Evolutionary conservation across 2,888 invertebrate genomes (phyloP), one percentile per base, ranked within the genome.

Genomic region (Dicyrtoma fusca): DNA sequence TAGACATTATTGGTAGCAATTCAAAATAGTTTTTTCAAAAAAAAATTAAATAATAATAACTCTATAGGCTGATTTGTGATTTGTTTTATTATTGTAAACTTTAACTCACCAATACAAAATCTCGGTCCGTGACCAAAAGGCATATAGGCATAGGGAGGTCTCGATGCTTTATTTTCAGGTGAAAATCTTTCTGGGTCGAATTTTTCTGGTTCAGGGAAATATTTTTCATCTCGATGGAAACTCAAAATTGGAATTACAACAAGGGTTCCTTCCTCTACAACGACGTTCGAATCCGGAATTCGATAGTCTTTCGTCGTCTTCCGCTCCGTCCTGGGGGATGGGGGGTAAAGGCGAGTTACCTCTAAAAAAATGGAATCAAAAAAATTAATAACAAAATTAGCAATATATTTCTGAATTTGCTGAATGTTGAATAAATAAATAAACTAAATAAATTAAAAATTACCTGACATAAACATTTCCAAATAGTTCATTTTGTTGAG

Each of bases 391-490:
- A n/a, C n/a, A n/a, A 8, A 25, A 25, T 61, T 61, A 13, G 34
- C 34, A 5, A n/a, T 34, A 34, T 34, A 34, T 34, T 34, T 34
- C n/a, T n/a, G n/a, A n/a, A n/a, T n/a, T n/a, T n/a, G n/a, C n/a
- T n/a, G 8, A 34, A 34, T 34, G 8, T 34, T 34, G 34, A 11
- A 11, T 8, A n/a, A 11, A 6, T 21, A 14, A 19, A 34, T 14
- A 34, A 34, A 34, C 34, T 34, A 34, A 34, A 53, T n/a, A 21
- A 57, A 57, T 5, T 21, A 19, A 23, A 34, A 62, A 34, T 4
- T 13, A 77, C 77, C 79, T 59, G 74, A 61, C 19, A 79, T 59
- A 62, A 79, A 68, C 68, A 74, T 79, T 11, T 78, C 77, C 73
- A 78, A 51, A 44, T 77, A 77, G 21, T 76, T 72, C 77, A 79